Evolutionary conservation across 2,113 vertebrate species (phyloP).

Genomic region (Petaurus breviceps): DNA sequence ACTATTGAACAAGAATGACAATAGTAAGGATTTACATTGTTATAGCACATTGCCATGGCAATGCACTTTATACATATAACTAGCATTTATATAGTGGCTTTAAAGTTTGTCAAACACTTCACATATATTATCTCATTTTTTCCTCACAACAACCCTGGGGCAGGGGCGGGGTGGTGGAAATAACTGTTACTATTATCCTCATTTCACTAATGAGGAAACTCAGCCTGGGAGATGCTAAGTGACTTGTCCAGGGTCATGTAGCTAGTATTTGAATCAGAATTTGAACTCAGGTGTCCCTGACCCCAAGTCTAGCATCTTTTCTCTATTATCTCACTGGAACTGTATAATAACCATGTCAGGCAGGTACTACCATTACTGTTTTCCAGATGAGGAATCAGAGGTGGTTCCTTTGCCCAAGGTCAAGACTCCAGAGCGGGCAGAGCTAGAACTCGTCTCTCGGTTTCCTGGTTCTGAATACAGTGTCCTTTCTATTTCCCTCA

Average conservation of each 20-base stretch:
- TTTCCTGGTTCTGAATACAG: background rate
- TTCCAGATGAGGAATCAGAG: background rate
- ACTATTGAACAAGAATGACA: background rate
- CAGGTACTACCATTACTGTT: background rate
- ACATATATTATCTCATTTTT: background rate
- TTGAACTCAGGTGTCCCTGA: background rate
- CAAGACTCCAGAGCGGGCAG: background rate
- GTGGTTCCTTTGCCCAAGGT: background rate
- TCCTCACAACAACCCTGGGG: background rate
- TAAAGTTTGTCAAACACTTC: background rate
- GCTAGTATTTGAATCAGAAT: background rate
- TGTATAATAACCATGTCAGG: background rate
- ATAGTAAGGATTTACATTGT: background rate
- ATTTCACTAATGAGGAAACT: background rate
- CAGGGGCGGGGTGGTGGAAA: background rate
- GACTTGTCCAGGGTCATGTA: background rate
- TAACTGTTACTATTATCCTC: background rate
- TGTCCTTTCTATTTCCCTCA: background rate
- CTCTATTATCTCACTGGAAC: background rate
- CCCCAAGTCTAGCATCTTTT: background rate
- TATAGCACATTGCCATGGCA: background rate
- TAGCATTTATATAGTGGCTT: background rate
- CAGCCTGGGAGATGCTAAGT: background rate
- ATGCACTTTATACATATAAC: background rate
- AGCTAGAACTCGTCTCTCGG: background rate